phyloP scores from a whole-genome alignment of 2,797 vertebrate species.

The Alca torda region DNA sequence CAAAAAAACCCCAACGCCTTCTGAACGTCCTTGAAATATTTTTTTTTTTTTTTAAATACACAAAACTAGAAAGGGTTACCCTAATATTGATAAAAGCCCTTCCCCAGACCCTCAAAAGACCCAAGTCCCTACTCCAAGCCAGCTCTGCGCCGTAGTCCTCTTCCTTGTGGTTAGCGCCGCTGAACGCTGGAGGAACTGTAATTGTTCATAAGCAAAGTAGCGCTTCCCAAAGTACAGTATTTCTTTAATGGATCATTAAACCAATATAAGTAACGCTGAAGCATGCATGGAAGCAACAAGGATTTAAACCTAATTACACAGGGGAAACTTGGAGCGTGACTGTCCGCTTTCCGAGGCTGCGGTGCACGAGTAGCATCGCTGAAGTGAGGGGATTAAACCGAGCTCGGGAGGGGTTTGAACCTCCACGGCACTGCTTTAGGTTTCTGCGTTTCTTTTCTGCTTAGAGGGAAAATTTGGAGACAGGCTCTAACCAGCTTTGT shows the following conservation, averaged over 20 bases:
- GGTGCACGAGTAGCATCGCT: neutral
- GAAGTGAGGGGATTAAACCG: neutral
- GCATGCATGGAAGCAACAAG: neutral
- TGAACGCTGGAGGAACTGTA: neutral
- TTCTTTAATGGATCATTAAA: slow-evolving; percentile 63
- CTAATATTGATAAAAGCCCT: neutral
- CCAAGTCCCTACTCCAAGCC: neutral
- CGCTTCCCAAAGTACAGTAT: slow-evolving; percentile 61
- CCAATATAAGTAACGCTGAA: slow-evolving; percentile 55
- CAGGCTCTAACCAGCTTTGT: neutral
- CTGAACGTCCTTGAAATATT: neutral
- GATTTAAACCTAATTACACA: slow-evolving; percentile 14
- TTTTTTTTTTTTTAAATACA: neutral
- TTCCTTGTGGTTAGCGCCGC: neutral
- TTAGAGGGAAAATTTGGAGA: neutral
- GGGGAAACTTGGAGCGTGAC: slow-evolving; percentile 5
- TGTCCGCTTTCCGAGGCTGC: neutral
- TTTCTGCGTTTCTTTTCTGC: neutral
- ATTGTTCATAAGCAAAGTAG: slow-evolving; percentile 26
- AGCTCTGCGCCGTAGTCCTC: neutral
- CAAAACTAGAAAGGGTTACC: neutral
- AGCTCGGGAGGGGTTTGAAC: neutral
- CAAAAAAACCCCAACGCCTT: neutral
- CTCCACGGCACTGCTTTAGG: neutral
- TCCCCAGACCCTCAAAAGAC: neutral